Conservation (phyloP, 2,113 vertebrate genomes). For the Prinia subflava region DNA sequence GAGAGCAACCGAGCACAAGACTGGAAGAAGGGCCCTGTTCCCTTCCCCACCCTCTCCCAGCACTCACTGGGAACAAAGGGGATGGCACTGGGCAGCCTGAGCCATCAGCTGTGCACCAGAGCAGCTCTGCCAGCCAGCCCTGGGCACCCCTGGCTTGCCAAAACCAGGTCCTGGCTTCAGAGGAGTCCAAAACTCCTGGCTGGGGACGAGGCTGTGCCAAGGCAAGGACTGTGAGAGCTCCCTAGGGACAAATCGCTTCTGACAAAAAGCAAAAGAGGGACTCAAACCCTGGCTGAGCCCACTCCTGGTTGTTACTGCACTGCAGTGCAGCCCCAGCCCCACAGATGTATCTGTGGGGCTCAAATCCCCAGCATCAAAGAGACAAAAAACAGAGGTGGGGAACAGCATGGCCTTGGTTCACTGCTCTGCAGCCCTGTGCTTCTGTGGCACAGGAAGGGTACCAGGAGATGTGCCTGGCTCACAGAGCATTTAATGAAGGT, state of each 20-base stretch:
- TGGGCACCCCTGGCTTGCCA: background rate
- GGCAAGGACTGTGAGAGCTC: background rate
- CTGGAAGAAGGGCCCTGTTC: background rate
- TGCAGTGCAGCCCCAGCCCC: background rate
- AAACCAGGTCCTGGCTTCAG: background rate
- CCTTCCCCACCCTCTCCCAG: background rate
- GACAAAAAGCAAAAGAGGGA: background rate
- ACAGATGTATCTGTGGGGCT: background rate
- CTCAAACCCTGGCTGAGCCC: background rate
- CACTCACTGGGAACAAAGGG: accelerated
- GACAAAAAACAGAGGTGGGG: background rate
- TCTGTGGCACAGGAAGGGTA: background rate
- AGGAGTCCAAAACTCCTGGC: background rate
- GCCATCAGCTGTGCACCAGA: background rate
- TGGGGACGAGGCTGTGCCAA: background rate
- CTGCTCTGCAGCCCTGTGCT: background rate
- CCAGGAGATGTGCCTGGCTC: background rate
- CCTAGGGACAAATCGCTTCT: background rate
- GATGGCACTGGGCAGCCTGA: background rate
- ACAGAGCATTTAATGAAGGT: background rate
- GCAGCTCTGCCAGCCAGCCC: background rate
- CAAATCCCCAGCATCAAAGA: background rate
- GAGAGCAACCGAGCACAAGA: background rate
- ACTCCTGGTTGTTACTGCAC: background rate
- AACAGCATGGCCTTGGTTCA: background rate